Evolutionary conservation across 2,888 invertebrate genomes (phyloP), one percentile per base, ranked within the genome.

Genomic region (Acleris cristana): DNA sequence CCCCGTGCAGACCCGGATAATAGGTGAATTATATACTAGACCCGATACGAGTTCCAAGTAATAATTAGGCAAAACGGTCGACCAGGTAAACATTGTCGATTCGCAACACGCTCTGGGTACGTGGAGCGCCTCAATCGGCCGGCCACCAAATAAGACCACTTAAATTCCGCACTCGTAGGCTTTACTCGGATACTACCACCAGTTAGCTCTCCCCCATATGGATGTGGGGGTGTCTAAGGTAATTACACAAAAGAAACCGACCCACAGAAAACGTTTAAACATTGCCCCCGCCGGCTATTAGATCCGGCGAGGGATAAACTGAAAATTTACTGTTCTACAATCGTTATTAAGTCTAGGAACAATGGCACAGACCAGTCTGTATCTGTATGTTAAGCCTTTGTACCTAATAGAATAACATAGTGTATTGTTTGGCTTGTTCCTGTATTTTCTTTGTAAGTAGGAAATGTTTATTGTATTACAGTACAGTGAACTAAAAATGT

Each of bases 211-310:
- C 81, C 82, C 80, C 87, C 84, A 79, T 87, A 83, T 56, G 61
- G 87, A 86, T 86, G 85, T 83, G 87, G 78, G 80, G 77, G 78
- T 81, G 81, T 81, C 85, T 78, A 79, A 77, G 76, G 86, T 88
- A 88, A 90, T 90, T 89, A 88, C 89, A 89, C 89, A 89, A 88
- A 88, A 87, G 87, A 85, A 90, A 87, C 82, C 79, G 80, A 81
- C 81, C 79, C 79, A 79, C 82, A 80, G 81, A 78, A 80, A 83
- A 76, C 79, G 79, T 82, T 87, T 83, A 80, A 85, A 82, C 82
- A 81, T 81, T 78, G 79, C 82, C 80, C 81, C 78, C 72, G 76
- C 73, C 78, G 70, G 77, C 80, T 79, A 81, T 81, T 69, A 70
- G 64, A 62, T 58, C 51, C 55, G 63, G 53, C 45, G 53, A 40